These are phyloP conservation scores for Ceratina calcarata DNA, from an alignment of 1,140 invertebrate species.

Conservation along the genomic window DNA sequence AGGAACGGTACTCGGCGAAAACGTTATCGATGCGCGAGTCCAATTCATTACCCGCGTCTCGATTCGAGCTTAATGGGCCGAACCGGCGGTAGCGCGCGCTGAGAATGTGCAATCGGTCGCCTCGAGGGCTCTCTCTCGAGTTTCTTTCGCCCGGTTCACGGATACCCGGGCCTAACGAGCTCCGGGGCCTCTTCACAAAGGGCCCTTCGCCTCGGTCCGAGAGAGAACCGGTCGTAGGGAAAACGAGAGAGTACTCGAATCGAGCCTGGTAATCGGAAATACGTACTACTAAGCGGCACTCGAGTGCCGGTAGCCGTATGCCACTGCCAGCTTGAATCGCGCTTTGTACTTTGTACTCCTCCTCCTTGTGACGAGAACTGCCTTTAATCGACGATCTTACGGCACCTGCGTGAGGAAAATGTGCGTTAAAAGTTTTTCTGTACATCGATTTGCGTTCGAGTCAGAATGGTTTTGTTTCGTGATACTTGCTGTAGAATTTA, in stretches of 20 bases:
- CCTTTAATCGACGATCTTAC: conserved; percentile 16
- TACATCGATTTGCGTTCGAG: background rate
- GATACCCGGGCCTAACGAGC: conserved; percentile 28
- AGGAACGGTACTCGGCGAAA: conserved; percentile 63
- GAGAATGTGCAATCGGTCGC: conserved; percentile 55
- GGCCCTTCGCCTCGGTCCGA: conserved; percentile 16
- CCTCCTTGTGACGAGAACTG: conserved; percentile 14
- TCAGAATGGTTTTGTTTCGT: background rate
- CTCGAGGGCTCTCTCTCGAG: conserved; percentile 31
- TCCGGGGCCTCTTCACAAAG: conserved; percentile 30
- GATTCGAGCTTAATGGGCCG: conserved; percentile 56
- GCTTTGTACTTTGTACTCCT: conserved; percentile 14
- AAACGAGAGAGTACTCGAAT: conserved; percentile 40
- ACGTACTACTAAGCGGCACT: conserved; percentile 5
- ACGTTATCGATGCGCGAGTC: conserved; percentile 34
- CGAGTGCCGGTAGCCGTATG: conserved; percentile 37
- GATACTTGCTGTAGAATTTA: too few species aligned
- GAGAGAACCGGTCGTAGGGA: conserved; percentile 24
- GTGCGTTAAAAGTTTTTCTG: background rate
- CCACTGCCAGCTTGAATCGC: background rate
- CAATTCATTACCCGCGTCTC: conserved; percentile 17
- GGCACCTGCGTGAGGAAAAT: background rate
- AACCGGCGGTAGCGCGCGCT: conserved; percentile 8
- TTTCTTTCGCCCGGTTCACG: conserved; percentile 34
- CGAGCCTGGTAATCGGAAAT: conserved; percentile 44